Evolutionary conservation across 2,797 vertebrate genomes (phyloP).

Genomic region (Pseudochaenichthys georgianus): DNA sequence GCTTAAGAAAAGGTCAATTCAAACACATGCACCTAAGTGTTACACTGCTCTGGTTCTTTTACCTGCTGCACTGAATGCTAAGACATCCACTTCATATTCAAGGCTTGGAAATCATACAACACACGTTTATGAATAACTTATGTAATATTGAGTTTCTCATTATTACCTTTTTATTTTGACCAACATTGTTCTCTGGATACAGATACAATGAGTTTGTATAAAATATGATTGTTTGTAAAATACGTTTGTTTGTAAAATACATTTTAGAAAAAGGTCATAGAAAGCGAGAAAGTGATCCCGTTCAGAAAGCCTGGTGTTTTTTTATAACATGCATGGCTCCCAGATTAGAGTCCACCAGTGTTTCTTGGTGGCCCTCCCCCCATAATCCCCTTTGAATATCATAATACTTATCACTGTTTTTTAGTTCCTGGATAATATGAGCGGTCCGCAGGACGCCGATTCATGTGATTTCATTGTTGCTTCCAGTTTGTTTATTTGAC

Average conservation of each 20-base stretch:
- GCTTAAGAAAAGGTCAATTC: constrained; percentile 62
- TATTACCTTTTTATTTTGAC: constrained; percentile 41
- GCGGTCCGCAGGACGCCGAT: constrained; percentile 37
- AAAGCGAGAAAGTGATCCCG: constrained; percentile 1
- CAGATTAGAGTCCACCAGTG: constrained; percentile 13
- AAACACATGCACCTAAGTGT: constrained; percentile 36
- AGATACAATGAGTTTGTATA: constrained; percentile 32
- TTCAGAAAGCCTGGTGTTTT: constrained; percentile 24
- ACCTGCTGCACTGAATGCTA: constrained; percentile 64
- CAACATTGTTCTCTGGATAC: constrained; percentile 9
- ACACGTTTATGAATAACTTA: constrained; percentile 27
- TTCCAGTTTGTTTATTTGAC: constrained; percentile 50
- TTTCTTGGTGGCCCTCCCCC: constrained; percentile 16
- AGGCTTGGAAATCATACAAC: constrained; percentile 6
- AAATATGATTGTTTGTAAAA: constrained; percentile 39
- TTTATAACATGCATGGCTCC: constrained; percentile 16
- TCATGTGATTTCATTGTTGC: constrained; percentile 45
- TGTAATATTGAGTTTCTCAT: constrained; percentile 41
- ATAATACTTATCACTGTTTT: constrained; percentile 52
- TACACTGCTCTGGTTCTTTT: constrained; percentile 34
- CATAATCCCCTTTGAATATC: constrained; percentile 26
- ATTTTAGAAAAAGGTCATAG: constrained; percentile 24
- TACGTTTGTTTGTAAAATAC: constrained; percentile 40
- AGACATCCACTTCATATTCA: constrained; percentile 29
- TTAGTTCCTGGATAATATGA: constrained; percentile 44